Evolutionary conservation across 2,113 vertebrate genomes (phyloP), one percentile per base, ranked within the genome.

Genomic region (Alligator sinensis): DNA sequence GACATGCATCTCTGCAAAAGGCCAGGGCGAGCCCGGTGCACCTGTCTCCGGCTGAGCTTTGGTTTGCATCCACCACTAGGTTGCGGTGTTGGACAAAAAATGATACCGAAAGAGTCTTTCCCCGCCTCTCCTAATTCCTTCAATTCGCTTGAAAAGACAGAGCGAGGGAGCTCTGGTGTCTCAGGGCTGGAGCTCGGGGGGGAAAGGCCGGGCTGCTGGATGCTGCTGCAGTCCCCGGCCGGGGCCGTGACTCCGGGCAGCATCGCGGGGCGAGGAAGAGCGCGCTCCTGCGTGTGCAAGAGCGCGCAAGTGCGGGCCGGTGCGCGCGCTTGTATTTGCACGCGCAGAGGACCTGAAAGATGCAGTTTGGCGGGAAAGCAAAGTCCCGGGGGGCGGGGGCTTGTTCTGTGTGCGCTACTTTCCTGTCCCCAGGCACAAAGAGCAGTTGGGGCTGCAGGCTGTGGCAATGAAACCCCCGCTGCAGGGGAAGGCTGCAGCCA

Each of bases 51-150:
- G 4, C 21, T 15, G 25, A 82, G 27, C 61, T 38, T 70, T 4
- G 13, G 27, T 34, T 77, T 6, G 4, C 9, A 9, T 12, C 34
- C 15, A 59, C 91, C 96, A 27, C 95, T 92, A 96, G 97, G 60
- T 24, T 0, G 96, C 83, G 96, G 91, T 91, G 80, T 89, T 59
- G 88, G 92, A 94, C 94, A 92, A 94, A 63, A 64, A 94, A 96
- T 87, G 62, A 62, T 18, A 13, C 70, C 18, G 3, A 25, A 19
- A 27, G 24, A 15, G 18, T 6, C 58, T 27, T 24, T 30, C 14
- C 19, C 70, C 68, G 58, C 55, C 58, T 47, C 59, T 19, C 61
- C 17, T 58, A 10, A 47, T 54, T 54, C 54, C 28, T 79, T 76
- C 34, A 18, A 30, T 12, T 18, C 25, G 25, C 55, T 77, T 18